These are phyloP conservation scores for Zaprionus nigranus DNA, from an alignment of 1,140 invertebrate species.

Conservation along the genomic window DNA sequence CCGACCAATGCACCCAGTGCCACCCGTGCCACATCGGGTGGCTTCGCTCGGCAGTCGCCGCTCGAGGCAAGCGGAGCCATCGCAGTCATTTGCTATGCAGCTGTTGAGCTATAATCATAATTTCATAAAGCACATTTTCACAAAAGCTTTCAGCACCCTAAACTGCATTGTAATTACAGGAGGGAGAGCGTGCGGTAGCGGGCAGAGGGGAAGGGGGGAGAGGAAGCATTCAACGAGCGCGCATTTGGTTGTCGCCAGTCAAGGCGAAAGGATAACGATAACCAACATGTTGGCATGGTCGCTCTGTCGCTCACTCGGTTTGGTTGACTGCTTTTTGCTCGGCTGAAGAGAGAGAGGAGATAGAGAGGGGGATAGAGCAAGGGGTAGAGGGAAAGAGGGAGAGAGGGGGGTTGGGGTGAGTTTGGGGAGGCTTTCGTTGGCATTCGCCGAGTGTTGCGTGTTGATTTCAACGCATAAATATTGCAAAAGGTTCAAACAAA, in stretches of 20 bases:
- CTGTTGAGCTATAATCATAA: constrained; percentile 83
- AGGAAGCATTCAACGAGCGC: constrained; percentile 51
- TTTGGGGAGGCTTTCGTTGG: constrained; percentile 27
- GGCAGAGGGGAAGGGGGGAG: not conserved
- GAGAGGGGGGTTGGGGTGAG: not conserved
- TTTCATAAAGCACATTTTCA: constrained; percentile 83
- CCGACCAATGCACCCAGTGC: no score
- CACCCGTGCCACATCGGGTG: no score
- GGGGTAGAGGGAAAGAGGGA: not conserved
- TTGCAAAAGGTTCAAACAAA: constrained; percentile 82
- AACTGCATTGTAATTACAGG: constrained; percentile 80
- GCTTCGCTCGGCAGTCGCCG: not conserved
- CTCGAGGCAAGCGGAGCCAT: not conserved
- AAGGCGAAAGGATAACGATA: constrained; percentile 79
- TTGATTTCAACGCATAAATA: constrained; percentile 83
- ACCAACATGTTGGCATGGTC: constrained; percentile 66
- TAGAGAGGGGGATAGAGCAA: not conserved
- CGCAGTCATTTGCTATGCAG: constrained; percentile 57
- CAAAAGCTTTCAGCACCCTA: constrained; percentile 82
- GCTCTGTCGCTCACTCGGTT: constrained; percentile 7
- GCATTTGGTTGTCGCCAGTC: constrained; percentile 63
- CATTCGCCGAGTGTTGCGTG: constrained; percentile 65
- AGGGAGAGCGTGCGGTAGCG: constrained; percentile 27
- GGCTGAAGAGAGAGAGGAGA: constrained; percentile 5
- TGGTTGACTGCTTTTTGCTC: constrained; percentile 20